A percentile compares a stretch with the other conserved stretches of the same genome.
Evolutionary conservation across 2,888 invertebrate genomes (phyloP).

Genomic region (Exocentrus adspersus): DNA sequence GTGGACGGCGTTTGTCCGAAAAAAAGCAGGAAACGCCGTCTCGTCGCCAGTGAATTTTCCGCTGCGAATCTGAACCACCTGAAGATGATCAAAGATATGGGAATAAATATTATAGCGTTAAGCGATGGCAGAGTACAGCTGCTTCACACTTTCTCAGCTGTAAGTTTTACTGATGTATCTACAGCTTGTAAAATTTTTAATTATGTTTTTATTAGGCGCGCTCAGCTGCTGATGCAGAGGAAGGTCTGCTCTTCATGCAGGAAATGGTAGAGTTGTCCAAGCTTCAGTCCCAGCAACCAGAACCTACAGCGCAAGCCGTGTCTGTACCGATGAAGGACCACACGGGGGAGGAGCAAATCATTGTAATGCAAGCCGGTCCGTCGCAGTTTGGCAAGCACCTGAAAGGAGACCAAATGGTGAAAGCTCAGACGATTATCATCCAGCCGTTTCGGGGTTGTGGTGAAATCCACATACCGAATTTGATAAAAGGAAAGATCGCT

Average conservation of each 20-base stretch:
- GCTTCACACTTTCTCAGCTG: slow-evolving; percentile 87
- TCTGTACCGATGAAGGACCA: slow-evolving; percentile 61
- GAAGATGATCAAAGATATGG: slow-evolving; percentile 90
- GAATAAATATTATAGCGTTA: slow-evolving; percentile 89
- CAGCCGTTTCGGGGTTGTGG: slow-evolving; percentile 77
- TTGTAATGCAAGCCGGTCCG: slow-evolving; percentile 80
- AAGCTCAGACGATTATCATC: slow-evolving; percentile 73
- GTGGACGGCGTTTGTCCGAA: slow-evolving; percentile 83
- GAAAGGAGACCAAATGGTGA: slow-evolving; percentile 70
- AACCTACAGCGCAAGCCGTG: slow-evolving; percentile 68
- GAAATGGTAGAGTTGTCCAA: slow-evolving; percentile 95
- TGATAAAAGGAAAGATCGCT: slow-evolving; percentile 78
- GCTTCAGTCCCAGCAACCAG: slow-evolving; percentile 70
- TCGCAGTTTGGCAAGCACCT: slow-evolving; percentile 90
- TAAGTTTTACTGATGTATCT: slow-evolving; percentile 66
- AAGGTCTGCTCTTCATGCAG: slow-evolving; percentile 94
- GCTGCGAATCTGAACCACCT: slow-evolving; percentile 86
- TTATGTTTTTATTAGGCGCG: too few relatives aligned
- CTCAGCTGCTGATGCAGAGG: slow-evolving; percentile 86
- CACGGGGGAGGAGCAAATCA: slow-evolving; percentile 47
- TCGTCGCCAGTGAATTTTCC: slow-evolving; percentile 78
- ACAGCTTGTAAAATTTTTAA: too few relatives aligned
- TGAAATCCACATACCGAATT: slow-evolving; percentile 68
- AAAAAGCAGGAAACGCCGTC: slow-evolving; percentile 69
- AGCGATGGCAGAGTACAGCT: slow-evolving; percentile 93